These are phyloP conservation scores for Drosophila setosimentum DNA, from an alignment of 2,888 invertebrate genomes.

Conservation along the genomic window DNA sequence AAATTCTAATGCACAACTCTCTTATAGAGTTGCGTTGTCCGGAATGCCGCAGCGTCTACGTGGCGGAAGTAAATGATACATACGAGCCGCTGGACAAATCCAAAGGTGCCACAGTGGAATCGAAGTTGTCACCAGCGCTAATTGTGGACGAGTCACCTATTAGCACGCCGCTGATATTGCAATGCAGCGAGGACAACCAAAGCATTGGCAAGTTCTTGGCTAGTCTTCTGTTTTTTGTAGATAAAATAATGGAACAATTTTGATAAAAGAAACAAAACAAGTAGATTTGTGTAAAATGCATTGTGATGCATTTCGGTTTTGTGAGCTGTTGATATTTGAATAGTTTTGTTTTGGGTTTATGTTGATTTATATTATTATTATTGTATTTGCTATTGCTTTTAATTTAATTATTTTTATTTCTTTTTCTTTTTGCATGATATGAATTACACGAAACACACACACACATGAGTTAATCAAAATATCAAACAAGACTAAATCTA, in stretches of 20 bases:
- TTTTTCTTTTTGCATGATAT: constrained; percentile 75
- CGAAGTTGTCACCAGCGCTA: constrained; percentile 74
- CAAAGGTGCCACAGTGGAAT: constrained; percentile 21
- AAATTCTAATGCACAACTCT: background rate
- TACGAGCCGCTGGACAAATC: constrained; percentile 69
- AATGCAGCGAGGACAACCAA: constrained; percentile 68
- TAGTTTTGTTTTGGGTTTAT: constrained; percentile 32
- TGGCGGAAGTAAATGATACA: constrained; percentile 84
- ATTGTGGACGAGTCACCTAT: constrained; percentile 72
- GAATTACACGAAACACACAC: constrained; percentile 28
- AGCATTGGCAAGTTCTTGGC: constrained; percentile 81
- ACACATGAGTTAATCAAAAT: constrained; percentile 38
- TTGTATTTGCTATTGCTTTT: constrained; percentile 40
- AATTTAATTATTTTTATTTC: constrained; percentile 57
- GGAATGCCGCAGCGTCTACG: constrained; percentile 87
- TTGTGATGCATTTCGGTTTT: constrained; percentile 50
- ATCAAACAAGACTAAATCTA: constrained; percentile 60
- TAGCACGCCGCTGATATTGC: constrained; percentile 41
- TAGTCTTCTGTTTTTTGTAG: constrained; percentile 26
- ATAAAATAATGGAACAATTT: constrained; percentile 36
- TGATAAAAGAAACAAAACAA: constrained; percentile 9
- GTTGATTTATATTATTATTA: constrained; percentile 29
- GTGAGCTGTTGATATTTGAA: constrained; percentile 15
- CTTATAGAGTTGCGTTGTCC: constrained; percentile 86
- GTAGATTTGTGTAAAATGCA: constrained; percentile 23